Evolutionary conservation across 35 echinoderm and acorn worm genomes (phyloP), one percentile per base, ranked within the genome.

Genomic region (Ophiothrix spiculata): DNA sequence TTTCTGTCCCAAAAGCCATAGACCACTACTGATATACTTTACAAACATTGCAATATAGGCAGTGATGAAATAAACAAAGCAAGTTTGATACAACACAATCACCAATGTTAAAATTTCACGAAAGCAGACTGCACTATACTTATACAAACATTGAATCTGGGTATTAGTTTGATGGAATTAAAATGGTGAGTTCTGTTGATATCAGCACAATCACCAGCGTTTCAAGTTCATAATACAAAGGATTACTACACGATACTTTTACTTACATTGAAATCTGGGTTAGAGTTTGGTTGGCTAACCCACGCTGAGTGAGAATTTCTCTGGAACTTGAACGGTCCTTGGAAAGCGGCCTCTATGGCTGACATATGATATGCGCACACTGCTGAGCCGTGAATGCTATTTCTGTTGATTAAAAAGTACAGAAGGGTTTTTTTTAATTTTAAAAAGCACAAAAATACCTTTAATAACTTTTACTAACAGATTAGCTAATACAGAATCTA

Each of bases 321-420:
- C 82, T 98, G 95, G 77, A 91, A 94, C 74, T 94, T 98, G 79
- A 94, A 98, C 12, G 91, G 76, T 63, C 95, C 95, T 31, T 56
- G 49, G 83, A 98, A 98, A 19, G 95, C 85, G 21, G 89, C 85
- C 33, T 98, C 88, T 39, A 98, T 94, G 38, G 85, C 75, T 33
- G 80, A 77, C 38, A 89, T 74, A 63, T 77, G 79, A 78, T 76
- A 98, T 2, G 88, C 80, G 32, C 95, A 98, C 0, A 98, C 92
- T 25, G 91, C 95, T 37, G 95, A 98, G 3, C 91, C 91, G 77
- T 91, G 89, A 32, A 93, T 81, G 75, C 93, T 86, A 49, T 91
- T 86, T 56, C 93, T 96, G 81, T 63, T 38, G 80, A 39, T 78
- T 64, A 49, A n/a, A 36, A 85, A 54, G 69, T 83, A 76, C 56